These are phyloP conservation scores for Bicyclus anynana DNA, from an alignment of 1,140 invertebrate genomes.

Conservation along the genomic window DNA sequence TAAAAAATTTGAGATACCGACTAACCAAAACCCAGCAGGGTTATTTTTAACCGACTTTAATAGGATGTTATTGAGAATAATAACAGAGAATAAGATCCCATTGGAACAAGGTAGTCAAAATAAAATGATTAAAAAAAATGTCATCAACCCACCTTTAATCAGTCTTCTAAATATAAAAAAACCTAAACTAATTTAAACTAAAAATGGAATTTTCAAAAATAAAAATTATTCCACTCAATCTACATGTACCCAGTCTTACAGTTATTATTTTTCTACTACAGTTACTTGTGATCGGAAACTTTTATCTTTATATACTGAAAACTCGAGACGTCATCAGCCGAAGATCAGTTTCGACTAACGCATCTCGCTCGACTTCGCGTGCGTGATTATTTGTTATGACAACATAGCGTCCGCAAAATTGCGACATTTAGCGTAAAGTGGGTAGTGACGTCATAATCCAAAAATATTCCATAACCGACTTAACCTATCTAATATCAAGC, in stretches of 20 bases:
- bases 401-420: too few species aligned
- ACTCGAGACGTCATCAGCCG: slow-evolving; percentile 4
- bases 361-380: background rate
- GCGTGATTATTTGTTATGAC: background rate
- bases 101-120: too few species aligned
- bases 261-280: slow-evolving; percentile 11
- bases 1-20: too few species aligned
- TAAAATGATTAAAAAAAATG: too few species aligned
- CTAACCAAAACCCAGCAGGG: too few species aligned
- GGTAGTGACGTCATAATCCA: too few species aligned
- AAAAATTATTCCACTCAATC: background rate
- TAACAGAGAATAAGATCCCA: too few species aligned
- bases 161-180: background rate
- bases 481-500: too few species aligned
- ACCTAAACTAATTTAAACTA: background rate
- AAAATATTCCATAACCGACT: too few species aligned
- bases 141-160: background rate
- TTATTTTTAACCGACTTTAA: too few species aligned
- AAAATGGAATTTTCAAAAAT: background rate
- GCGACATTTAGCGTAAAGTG: too few species aligned
- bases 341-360: slow-evolving; percentile 5
- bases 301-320: slow-evolving; percentile 20
- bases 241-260: background rate
- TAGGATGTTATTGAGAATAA: too few species aligned
- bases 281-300: slow-evolving; percentile 13